These are phyloP conservation scores for Heterodera filipjevi DNA, from an alignment of 2,888 invertebrate genomes.

Conservation along the genomic window DNA sequence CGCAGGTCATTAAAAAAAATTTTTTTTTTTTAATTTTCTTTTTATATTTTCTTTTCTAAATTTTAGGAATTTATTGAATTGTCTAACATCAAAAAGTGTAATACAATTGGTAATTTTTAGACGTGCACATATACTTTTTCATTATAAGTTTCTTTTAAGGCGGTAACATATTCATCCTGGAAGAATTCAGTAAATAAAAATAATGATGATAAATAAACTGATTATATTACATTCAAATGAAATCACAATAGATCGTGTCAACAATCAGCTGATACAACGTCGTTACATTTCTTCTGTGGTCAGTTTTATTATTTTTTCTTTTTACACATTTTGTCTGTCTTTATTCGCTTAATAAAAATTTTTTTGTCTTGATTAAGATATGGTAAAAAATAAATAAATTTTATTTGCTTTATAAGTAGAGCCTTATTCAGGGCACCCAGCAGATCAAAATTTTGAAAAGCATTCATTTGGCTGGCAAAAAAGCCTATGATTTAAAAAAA, in stretches of 20 bases:
- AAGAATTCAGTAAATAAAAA: constrained; percentile 91
- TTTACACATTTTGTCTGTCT: too few relatives aligned
- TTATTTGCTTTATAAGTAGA: too few relatives aligned
- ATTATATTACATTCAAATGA: constrained; percentile 9
- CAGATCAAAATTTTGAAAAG: too few relatives aligned
- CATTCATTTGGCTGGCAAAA: too few relatives aligned
- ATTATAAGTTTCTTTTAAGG: background rate
- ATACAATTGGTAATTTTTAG: constrained; percentile 80
- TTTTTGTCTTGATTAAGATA: too few relatives aligned
- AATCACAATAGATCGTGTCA: constrained; percentile 88
- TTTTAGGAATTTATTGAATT: constrained; percentile 98
- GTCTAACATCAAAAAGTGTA: constrained; percentile 98
- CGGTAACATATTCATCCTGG: constrained; percentile 97
- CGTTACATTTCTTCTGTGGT: constrained; percentile 98
- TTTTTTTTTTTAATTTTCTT: background rate
- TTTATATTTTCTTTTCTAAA: too few relatives aligned
- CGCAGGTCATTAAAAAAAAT: constrained; percentile 78
- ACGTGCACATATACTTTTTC: background rate
- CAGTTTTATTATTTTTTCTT: constrained; percentile 68
- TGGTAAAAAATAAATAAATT: too few relatives aligned
- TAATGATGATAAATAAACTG: background rate
- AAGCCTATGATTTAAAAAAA: too few relatives aligned
- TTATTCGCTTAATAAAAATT: too few relatives aligned
- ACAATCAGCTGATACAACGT: constrained; percentile 90
- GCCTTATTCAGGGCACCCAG: too few relatives aligned